Conservation (phyloP, 2,888 invertebrate species). For the Crioceris asparagi region DNA sequence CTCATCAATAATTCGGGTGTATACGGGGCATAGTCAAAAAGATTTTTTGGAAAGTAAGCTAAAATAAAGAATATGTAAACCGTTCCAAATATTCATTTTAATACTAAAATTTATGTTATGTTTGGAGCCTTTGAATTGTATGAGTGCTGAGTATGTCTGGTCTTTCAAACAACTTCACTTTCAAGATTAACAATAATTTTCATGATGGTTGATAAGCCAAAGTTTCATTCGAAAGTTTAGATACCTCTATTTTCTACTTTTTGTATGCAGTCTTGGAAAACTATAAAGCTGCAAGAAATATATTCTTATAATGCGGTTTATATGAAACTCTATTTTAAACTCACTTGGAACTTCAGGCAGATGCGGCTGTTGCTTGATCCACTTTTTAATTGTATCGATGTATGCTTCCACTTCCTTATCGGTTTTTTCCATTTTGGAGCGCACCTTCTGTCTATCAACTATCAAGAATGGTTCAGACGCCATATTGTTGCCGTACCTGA, state of each 20-base stretch:
- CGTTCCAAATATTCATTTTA: not conserved
- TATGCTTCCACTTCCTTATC: slow-evolving; percentile 4
- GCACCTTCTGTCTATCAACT: not conserved
- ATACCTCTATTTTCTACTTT: too few species aligned
- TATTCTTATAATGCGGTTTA: not conserved
- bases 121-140: too few species aligned
- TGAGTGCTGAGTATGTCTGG: too few species aligned
- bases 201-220: too few species aligned
- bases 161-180: too few species aligned
- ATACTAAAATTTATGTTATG: not conserved
- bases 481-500: too few species aligned
- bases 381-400: slow-evolving; percentile 1
- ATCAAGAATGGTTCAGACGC: too few species aligned
- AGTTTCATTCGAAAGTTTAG: too few species aligned
- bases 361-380: slow-evolving; percentile 3
- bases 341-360: slow-evolving; percentile 4
- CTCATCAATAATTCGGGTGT: too few species aligned
- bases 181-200: too few species aligned
- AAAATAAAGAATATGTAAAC: not conserved
- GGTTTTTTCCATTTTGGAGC: slow-evolving; percentile 2
- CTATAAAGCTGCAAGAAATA: too few species aligned
- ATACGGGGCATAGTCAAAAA: not conserved
- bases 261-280: too few species aligned
- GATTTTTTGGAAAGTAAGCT: not conserved
- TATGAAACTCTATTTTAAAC: not conserved